phyloP scores from a whole-genome alignment of 1,140 invertebrate genomes.

The Pemphigus obesinymphae region DNA sequence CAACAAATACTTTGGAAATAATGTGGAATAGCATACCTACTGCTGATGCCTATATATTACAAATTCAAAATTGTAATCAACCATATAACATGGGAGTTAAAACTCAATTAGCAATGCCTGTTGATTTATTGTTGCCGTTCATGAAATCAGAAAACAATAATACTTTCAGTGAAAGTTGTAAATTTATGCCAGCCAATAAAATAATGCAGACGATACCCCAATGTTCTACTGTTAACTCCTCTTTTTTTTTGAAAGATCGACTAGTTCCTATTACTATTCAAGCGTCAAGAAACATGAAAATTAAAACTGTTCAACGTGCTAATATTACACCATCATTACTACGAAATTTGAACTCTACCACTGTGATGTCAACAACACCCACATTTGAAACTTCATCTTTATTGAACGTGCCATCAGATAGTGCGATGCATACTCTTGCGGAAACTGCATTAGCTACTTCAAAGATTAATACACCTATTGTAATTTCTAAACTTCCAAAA shows the following conservation, averaged over 20 bases:
- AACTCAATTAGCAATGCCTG: conserved; percentile 42
- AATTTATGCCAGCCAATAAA: conserved; percentile 51
- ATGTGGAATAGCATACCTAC: conserved; percentile 90
- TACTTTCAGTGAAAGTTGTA: conserved; percentile 48
- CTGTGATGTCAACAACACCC: neutral
- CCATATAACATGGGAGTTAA: conserved; percentile 56
- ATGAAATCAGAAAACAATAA: conserved; percentile 34
- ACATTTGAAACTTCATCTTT: conserved; percentile 45
- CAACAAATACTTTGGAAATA: conserved; percentile 87
- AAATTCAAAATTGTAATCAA: conserved; percentile 89
- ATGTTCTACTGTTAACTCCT: conserved; percentile 7
- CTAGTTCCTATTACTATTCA: conserved; percentile 30
- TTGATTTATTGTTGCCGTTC: conserved; percentile 43
- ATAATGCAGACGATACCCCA: conserved; percentile 20
- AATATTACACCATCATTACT: conserved; percentile 29
- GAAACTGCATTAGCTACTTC: conserved; percentile 77
- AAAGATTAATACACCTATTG: conserved; percentile 57
- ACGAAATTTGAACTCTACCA: conserved; percentile 18
- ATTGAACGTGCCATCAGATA: conserved; percentile 46
- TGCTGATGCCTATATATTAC: conserved; percentile 85
- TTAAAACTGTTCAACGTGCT: conserved; percentile 38
- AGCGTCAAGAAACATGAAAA: conserved; percentile 36
- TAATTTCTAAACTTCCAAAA: conserved; percentile 37
- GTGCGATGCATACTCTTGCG: conserved; percentile 70
- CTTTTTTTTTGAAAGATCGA: conserved; percentile 25